Evolutionary conservation across 2,797 vertebrate species (phyloP).

Genomic region (Poecilia wingei): DNA sequence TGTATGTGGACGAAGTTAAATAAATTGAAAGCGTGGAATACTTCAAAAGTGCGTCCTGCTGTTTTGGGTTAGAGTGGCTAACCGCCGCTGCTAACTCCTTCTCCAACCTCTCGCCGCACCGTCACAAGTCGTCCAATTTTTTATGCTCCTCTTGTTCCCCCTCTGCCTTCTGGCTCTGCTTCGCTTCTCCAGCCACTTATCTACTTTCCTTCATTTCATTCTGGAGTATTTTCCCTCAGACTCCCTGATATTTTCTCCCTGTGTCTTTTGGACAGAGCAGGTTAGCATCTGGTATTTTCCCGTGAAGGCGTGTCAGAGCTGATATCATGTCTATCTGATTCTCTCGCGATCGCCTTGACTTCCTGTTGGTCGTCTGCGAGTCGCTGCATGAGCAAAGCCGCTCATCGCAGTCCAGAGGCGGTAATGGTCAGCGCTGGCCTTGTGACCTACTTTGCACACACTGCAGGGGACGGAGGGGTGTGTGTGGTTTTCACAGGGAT

Average conservation of each 20-base stretch:
- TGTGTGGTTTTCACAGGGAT: not conserved
- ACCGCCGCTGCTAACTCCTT: too few species aligned
- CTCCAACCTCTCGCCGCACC: too few species aligned
- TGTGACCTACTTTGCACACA: conserved; percentile 59
- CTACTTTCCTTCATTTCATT: not conserved
- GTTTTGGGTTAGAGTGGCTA: too few species aligned
- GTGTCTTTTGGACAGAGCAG: too few species aligned
- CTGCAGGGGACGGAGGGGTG: not conserved
- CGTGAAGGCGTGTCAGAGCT: not conserved
- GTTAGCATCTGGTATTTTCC: too few species aligned
- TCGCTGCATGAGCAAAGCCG: conserved; percentile 55
- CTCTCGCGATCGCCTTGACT: conserved; percentile 13
- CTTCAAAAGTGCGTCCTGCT: too few species aligned
- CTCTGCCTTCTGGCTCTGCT: conserved; percentile 25
- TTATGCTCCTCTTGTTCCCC: conserved; percentile 19
- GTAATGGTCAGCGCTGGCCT: conserved; percentile 55
- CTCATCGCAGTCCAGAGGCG: conserved; percentile 12
- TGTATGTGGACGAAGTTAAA: too few species aligned
- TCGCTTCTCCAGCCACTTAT: not conserved
- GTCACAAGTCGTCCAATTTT: not conserved
- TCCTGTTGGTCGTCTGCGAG: conserved; percentile 15
- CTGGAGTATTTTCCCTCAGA: not conserved
- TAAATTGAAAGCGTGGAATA: too few species aligned
- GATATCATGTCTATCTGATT: not conserved
- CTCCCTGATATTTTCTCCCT: not conserved